Percentiles rank a stretch among this genome's conserved stretches.
phyloP scores from a whole-genome alignment of 2,797 vertebrate species.

The Spinibarbus caldwelli region DNA sequence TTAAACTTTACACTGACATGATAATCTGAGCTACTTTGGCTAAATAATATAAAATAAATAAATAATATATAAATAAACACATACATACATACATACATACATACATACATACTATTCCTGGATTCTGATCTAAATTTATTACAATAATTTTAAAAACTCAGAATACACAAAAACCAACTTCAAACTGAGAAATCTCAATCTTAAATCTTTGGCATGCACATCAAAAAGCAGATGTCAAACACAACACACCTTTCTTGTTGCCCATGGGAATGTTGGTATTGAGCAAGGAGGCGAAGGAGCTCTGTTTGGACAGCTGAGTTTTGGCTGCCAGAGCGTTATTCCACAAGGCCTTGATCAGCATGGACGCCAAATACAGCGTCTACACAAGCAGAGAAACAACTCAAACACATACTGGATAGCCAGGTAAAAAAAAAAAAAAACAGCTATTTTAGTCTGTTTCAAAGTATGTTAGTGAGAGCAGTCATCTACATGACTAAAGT shows the following conservation, averaged over 20 bases:
- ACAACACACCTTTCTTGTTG: constrained; percentile 92
- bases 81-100: no score
- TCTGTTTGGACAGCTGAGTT: constrained; percentile 98
- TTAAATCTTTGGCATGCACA: background rate
- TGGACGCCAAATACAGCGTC: constrained; percentile 97
- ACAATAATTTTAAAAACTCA: background rate
- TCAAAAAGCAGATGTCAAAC: background rate
- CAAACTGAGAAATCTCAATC: background rate
- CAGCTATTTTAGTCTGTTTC: background rate
- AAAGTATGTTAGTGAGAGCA: background rate
- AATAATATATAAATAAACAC: no score
- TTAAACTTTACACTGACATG: no score
- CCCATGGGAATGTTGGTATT: constrained; percentile 97
- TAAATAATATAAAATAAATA: no score
- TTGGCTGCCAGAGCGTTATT: constrained; percentile 98
- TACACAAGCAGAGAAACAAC: constrained; percentile 61
- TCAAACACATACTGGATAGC: background rate
- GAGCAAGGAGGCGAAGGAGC: constrained; percentile 96
- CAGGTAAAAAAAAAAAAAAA: no score
- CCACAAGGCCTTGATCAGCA: constrained; percentile 99
- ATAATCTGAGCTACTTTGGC: no score
- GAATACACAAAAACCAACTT: background rate
- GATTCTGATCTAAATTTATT: background rate
- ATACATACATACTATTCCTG: background rate
- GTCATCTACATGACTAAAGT: background rate